Evolutionary conservation across 2,888 invertebrate genomes (phyloP), one percentile per base, ranked within the genome.

Genomic region (Andrena haemorrhoa): DNA sequence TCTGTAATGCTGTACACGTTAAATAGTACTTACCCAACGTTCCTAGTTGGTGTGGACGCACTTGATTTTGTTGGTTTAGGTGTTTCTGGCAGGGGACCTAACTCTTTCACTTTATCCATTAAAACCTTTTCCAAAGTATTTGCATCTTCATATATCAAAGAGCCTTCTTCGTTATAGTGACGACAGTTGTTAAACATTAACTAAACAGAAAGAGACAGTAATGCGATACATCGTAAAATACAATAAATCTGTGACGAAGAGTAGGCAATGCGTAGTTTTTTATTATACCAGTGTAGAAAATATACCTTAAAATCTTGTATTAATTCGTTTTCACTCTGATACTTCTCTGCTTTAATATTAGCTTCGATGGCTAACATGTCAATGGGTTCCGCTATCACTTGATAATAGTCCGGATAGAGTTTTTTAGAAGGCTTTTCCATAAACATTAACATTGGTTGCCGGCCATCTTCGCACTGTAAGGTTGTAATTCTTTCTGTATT

Each of bases 101-200:
- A 94, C 78, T 98, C 97, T 88, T 96, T 96, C 0, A 98, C 95
- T 93, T 97, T 98, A 78, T 97, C 97, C 93, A 96, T 96, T 84
- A 99, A 94, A 6, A 98, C 96, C 83, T 96, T 96, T 92, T 99
- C 98, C 73, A 99, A 95, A 35, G 97, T 96, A 91, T 97, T 97
- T 2, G 99, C 98, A 94, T 99, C 99, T 89, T 98, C 98, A 91
- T 98, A 99, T 87, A 99, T 98, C 93, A 97, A 96, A 0, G 99
- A 99, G 10, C 98, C 97, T 94, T 99, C 98, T 94, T 99, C 99
- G 93, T 99, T 99, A 94, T 98, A 99, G 88, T 98, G 97, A 0
- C 98, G 97, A 91, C 99, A 99, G 94, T 99, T 99, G 77, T 97
- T 96, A 94, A 99, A 99, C 99, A 99, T 99, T n/a, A 98, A 95